Base-by-base conservation (phyloP, 1,140 invertebrate species). In the Ceratoteleas bidentatus region DNA sequence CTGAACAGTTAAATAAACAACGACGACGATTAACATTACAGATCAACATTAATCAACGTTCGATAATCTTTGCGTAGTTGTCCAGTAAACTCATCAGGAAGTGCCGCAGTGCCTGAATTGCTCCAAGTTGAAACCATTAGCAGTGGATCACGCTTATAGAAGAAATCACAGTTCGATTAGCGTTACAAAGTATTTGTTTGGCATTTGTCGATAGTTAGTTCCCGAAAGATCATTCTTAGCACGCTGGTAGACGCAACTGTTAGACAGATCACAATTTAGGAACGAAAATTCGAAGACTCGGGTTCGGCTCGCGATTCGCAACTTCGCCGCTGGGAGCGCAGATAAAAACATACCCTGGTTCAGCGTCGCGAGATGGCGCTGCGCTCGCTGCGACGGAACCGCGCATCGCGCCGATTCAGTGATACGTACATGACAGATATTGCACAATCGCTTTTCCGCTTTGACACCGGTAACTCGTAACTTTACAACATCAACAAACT, bases 251-350 rank as follows among this genome's bases (percentile, higher is more conserved):
- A 53, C n/a, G n/a, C 7, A 40, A 53, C 7, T 24, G 11, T 11
- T 56, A 53, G 32, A 66, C n/a, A 16, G 6, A 75, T 69, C 74
- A 64, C 57, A 33, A 56, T 54, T 68, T 62, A 77, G 58, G 65
- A 77, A 77, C 65, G 24, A 49, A 77, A 56, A 50, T 77, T 77
- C 65, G 13, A 69, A 50, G 65, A 77, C 65, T 77, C 69, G 73
- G 47, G 9, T 33, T 11, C 24, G 11, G 34, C 57, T 6, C 45
- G 36, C 61, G 54, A 72, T 34, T 61, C 57, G 34, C 68, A 61
- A 47, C 8, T 11, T 14, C 6, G 2, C n/a, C 16, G 15, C 34
- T 3, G 11, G 5, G 38, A 33, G 13, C 15, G 52, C 6, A 52
- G 40, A 43, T 24, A 13, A 47, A 47, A 58, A 58, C 9, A 8